Conservation (phyloP, 2,797 vertebrate species). For the Rhynchotus rufescens region DNA sequence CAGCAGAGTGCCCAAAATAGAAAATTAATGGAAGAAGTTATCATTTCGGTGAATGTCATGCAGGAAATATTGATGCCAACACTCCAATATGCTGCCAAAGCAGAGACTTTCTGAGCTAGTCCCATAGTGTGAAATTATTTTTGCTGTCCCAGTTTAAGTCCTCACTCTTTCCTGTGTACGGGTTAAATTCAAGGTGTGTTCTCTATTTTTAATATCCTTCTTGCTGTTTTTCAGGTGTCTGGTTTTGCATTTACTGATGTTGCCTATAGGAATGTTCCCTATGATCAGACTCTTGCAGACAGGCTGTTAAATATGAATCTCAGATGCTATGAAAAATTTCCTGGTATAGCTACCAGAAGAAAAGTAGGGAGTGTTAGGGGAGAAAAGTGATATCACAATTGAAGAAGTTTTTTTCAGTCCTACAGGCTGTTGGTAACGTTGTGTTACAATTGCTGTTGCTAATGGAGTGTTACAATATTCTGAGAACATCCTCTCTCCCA, state of each 20-base stretch:
- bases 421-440: not conserved
- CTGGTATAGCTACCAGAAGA: slow-evolving; percentile 12
- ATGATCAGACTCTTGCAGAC: slow-evolving; percentile 9
- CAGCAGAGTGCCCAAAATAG: not conserved
- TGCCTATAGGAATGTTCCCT: not conserved
- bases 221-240: slow-evolving; percentile 8
- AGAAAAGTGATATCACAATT: not conserved
- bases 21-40: not conserved
- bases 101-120: not conserved
- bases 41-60: not conserved
- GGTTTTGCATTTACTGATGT: not conserved
- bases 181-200: not conserved
- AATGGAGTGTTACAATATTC: not conserved
- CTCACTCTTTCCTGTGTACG: not conserved
- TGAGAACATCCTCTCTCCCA: not conserved
- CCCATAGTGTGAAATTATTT: slow-evolving; percentile 10
- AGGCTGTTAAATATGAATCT: slow-evolving; percentile 56
- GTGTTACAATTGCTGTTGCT: not conserved
- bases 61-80: not conserved
- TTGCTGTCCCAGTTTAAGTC: not conserved
- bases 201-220: slow-evolving; percentile 27
- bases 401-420: not conserved
- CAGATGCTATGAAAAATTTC: slow-evolving; percentile 43
- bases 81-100: not conserved
- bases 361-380: not conserved